phyloP scores from a whole-genome alignment of 2,797 vertebrate species.

The Pangasius djambal region DNA sequence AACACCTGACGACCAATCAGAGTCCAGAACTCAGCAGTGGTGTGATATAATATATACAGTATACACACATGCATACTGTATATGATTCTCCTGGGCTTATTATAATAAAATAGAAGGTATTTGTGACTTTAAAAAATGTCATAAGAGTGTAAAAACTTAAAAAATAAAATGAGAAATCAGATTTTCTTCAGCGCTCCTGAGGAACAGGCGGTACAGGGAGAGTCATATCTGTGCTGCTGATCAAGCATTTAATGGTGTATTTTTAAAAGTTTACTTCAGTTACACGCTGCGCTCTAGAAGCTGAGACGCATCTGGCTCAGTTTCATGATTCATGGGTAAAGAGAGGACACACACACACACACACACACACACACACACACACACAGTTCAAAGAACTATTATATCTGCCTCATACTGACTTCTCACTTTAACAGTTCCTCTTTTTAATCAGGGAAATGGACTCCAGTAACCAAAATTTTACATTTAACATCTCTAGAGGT shows the following conservation, averaged over 20 bases:
- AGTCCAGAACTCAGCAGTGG: neutral
- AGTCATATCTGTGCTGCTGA: neutral
- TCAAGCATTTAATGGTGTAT: neutral
- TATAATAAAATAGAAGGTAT: neutral
- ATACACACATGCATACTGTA: no score
- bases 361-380: neutral
- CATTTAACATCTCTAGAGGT: neutral
- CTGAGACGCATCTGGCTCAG: neutral
- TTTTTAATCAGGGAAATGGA: neutral
- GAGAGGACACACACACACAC: neutral
- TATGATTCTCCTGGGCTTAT: neutral
- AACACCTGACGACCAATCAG: neutral
- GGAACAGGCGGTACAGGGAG: no score
- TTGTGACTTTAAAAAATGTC: neutral
- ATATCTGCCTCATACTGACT: neutral
- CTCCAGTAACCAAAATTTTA: neutral
- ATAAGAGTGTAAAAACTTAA: neutral
- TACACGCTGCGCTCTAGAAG: conserved; percentile 3
- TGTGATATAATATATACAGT: neutral
- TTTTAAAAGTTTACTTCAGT: conserved; percentile 23
- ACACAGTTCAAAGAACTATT: neutral
- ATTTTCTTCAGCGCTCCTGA: neutral
- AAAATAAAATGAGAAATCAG: neutral
- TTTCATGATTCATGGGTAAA: neutral
- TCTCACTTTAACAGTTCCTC: neutral